phyloP scores from a whole-genome alignment of 2,888 invertebrate species.

The Oscheius sp. region DNA sequence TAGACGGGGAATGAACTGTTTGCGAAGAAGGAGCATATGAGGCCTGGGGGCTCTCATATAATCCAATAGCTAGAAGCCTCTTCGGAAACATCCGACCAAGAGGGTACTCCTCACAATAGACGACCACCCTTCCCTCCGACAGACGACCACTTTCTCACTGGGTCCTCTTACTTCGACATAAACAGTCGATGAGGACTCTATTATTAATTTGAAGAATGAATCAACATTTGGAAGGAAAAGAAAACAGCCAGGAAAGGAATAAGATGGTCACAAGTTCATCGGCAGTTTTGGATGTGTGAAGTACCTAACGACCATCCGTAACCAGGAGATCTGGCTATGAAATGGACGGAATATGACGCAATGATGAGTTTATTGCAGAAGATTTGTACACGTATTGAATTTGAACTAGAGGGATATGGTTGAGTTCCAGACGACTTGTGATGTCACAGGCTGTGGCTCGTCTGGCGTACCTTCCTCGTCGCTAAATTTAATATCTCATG shows the following conservation, averaged over 20 bases:
- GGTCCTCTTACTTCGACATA: no score
- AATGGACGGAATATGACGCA: no score
- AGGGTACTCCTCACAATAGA: not conserved
- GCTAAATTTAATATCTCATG: conserved; percentile 9
- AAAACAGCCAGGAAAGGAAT: no score
- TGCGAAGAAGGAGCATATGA: conserved; percentile 19
- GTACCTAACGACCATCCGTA: no score
- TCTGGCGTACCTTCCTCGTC: not conserved
- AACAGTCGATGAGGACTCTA: no score
- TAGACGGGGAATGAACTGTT: conserved; percentile 15
- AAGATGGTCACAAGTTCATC: no score
- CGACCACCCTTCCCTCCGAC: not conserved
- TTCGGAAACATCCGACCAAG: conserved; percentile 10
- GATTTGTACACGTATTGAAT: not conserved
- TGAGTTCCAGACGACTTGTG: not conserved
- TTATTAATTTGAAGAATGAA: no score
- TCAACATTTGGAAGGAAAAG: no score
- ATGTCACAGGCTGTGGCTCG: not conserved
- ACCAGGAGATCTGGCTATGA: no score
- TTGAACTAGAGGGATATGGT: not conserved
- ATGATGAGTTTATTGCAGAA: no score
- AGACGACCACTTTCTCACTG: no score
- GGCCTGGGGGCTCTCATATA: conserved; percentile 33
- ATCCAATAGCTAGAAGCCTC: conserved; percentile 30
- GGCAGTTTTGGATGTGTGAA: no score